Evolutionary conservation across 2,113 vertebrate genomes (phyloP).

Genomic region (Microcebus lehilahytsara): DNA sequence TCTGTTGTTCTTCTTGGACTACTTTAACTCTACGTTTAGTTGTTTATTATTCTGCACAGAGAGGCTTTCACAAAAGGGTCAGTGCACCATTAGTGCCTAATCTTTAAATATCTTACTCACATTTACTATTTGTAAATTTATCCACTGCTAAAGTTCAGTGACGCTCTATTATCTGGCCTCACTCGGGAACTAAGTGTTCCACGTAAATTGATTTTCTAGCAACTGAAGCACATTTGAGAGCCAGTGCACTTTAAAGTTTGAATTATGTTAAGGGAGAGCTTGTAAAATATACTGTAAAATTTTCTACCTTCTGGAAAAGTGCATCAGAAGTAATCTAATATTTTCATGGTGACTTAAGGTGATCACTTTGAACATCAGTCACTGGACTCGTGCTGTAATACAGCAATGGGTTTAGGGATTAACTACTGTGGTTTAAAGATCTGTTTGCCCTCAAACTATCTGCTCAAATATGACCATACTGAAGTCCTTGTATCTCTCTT

Average conservation of each 20-base stretch:
- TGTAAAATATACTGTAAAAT: neutral
- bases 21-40: neutral
- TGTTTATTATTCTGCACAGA: neutral
- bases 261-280: neutral
- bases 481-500: neutral
- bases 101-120: neutral
- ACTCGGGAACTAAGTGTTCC: neutral
- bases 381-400: neutral
- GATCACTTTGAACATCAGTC: neutral
- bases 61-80: neutral
- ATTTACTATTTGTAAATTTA: neutral
- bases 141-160: neutral
- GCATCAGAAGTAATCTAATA: neutral
- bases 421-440: neutral
- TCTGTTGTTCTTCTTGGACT: neutral
- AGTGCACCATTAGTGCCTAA: neutral
- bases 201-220: constrained; percentile 3
- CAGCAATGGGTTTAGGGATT: neutral
- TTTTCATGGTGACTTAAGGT: neutral
- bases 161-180: neutral
- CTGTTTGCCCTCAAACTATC: neutral
- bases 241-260: neutral
- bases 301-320: neutral
- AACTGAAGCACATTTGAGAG: neutral
- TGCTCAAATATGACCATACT: neutral